phyloP scores from a whole-genome alignment of 2,113 vertebrate genomes.

The Oryzias woworae region DNA sequence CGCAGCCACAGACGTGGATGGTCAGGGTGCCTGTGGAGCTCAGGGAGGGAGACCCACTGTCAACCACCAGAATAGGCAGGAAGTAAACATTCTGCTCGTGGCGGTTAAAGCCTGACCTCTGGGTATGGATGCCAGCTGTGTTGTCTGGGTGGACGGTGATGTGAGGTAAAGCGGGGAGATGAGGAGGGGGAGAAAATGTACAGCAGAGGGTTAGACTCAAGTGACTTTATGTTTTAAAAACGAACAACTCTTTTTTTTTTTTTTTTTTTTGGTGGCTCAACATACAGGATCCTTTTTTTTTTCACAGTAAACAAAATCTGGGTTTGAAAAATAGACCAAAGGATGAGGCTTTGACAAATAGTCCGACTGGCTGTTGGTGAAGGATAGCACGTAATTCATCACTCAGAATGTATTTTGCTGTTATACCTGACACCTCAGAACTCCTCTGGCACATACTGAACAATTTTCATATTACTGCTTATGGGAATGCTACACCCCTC shows the following conservation, averaged over 20 bases:
- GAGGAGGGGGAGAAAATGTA: constrained; percentile 9
- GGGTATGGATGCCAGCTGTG: constrained; percentile 89
- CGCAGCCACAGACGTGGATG: constrained; percentile 92
- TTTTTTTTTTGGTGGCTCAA: not conserved
- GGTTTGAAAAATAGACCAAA: constrained; percentile 20
- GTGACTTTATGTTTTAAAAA: constrained; percentile 8
- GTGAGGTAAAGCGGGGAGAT: constrained; percentile 5
- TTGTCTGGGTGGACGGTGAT: constrained; percentile 80
- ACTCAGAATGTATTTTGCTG: constrained; percentile 64
- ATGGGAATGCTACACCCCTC: constrained; percentile 23
- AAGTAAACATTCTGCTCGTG: constrained; percentile 94
- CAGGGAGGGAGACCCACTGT: constrained; percentile 89
- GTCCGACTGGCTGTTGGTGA: constrained; percentile 46
- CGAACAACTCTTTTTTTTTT: constrained; percentile 9
- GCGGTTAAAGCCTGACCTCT: constrained; percentile 90
- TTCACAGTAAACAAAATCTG: no score
- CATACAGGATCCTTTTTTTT: no score
- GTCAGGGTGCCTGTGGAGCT: constrained; percentile 97
- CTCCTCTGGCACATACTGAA: constrained; percentile 56
- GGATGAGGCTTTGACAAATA: constrained; percentile 69
- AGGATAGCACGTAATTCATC: constrained; percentile 66
- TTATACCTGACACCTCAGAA: constrained; percentile 45
- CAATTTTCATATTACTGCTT: constrained; percentile 62
- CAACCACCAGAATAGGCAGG: constrained; percentile 93
- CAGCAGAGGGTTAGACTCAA: constrained; percentile 32